Percentiles rank a stretch among this genome's conserved stretches.
phyloP scores from a whole-genome alignment of 1,140 invertebrate species.

The Heliconius eleuchia region DNA sequence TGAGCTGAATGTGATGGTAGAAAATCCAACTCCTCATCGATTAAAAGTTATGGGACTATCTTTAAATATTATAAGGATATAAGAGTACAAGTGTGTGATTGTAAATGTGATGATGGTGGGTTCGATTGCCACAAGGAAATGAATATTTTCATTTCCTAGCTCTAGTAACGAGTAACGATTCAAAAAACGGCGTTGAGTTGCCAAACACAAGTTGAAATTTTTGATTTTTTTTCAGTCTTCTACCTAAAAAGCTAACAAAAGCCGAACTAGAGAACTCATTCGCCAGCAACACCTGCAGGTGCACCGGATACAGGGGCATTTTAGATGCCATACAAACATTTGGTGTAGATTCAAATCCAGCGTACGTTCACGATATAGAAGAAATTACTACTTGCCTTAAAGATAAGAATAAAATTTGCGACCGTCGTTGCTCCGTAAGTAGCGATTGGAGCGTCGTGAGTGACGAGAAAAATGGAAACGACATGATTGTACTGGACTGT shows the following conservation, averaged over 20 bases:
- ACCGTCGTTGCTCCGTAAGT: slow-evolving; percentile 54
- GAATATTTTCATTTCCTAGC: too few species aligned
- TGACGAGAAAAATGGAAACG: slow-evolving; percentile 14
- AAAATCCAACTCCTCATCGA: too few species aligned
- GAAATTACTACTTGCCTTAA: slow-evolving; percentile 64
- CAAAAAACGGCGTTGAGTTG: too few species aligned
- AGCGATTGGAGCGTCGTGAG: slow-evolving; percentile 62
- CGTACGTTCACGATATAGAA: slow-evolving; percentile 84
- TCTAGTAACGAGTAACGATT: too few species aligned
- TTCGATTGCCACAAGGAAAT: too few species aligned
- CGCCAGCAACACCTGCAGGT: slow-evolving; percentile 92
- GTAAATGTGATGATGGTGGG: too few species aligned
- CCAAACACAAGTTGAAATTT: neutral
- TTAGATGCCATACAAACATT: slow-evolving; percentile 91
- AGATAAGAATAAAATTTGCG: slow-evolving; percentile 42
- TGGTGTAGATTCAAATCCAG: slow-evolving; percentile 82
- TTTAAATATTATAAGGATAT: too few species aligned
- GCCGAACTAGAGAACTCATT: slow-evolving; percentile 88
- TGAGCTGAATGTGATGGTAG: too few species aligned
- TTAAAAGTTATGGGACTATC: too few species aligned
- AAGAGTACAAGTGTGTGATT: too few species aligned
- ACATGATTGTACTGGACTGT: slow-evolving; percentile 49
- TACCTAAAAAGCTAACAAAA: slow-evolving; percentile 82
- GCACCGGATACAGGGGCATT: slow-evolving; percentile 94
- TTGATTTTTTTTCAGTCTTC: slow-evolving; percentile 46